Base-by-base conservation (phyloP, 2,888 invertebrate species). In the Perizoma affinitatum region DNA sequence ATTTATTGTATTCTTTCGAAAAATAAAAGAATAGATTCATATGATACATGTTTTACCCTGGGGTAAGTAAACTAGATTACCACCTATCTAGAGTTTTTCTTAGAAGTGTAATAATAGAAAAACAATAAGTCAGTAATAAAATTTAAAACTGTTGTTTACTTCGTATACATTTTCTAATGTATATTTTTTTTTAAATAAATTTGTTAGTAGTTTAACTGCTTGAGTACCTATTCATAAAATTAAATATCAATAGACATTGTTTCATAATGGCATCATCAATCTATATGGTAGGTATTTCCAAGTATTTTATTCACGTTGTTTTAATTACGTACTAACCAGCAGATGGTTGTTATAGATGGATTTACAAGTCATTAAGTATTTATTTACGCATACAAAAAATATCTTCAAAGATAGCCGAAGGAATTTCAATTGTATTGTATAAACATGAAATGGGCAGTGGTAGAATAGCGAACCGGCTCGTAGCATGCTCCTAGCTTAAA, bases 401-500 rank as follows among this genome's bases (percentile, higher is more conserved):
- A 46, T 53, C 46, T 36, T 66, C 65, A 66, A 66, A 67, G 61
- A 61, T 60, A 66, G 65, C 65, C 63, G 65, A 50, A 11, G n/a
- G n/a, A 40, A 41, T 41, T 51, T 46, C 9, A 49, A 44, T 45
- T 48, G 11, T 11, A 50, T 46, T 57, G 35, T 8, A 22, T 43
- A 10, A 48, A 22, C 53, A 40, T 59, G 41, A 42, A 48, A 53
- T 42, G n/a, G 33, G 1, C 47, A 41, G 38, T 50, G 43, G 56
- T 22, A 51, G 50, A 61, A 66, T 55, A 58, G 58, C 41, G 33
- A 40, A 55, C 38, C 9, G 38, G 43, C 35, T 54, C 47, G 47
- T 55, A 46, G 59, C 53, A 22, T 22, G 22, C 22, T 22, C 22
- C 22, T 22, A 22, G 22, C 22, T 22, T 22, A 22, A 22, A 70